phyloP scores from a whole-genome alignment of 1,140 invertebrate genomes.

The Monomorium pharaonis region DNA sequence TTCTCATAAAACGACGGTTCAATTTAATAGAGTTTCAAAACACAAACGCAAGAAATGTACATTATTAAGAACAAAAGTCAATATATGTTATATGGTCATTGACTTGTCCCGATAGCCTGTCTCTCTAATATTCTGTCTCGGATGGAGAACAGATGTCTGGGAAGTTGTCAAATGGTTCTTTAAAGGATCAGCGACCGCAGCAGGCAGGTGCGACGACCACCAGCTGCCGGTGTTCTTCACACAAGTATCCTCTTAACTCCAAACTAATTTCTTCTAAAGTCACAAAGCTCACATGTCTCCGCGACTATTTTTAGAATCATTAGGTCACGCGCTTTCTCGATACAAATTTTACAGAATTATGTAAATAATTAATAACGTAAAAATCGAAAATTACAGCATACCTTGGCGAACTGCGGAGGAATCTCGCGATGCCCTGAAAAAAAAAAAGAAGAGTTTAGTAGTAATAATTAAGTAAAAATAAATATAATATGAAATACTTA shows the following conservation, averaged over 20 bases:
- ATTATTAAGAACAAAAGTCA: background rate
- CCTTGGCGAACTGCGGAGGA: background rate
- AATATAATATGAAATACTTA: too few relatives aligned
- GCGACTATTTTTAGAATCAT: background rate
- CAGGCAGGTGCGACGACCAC: slow-evolving; percentile 18
- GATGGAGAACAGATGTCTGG: slow-evolving; percentile 28
- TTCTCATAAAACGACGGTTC: background rate
- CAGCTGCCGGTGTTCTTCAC: background rate
- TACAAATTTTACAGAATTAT: background rate
- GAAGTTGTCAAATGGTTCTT: slow-evolving; percentile 26
- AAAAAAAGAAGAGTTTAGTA: too few relatives aligned
- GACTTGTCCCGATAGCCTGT: background rate
- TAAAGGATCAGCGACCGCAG: slow-evolving; percentile 36
- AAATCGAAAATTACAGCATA: background rate
- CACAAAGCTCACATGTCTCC: background rate
- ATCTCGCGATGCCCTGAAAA: too few relatives aligned
- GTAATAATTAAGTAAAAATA: too few relatives aligned
- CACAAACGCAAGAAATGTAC: background rate
- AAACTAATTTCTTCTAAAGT: slow-evolving; percentile 13
- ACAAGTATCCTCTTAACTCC: background rate
- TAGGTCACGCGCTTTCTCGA: background rate
- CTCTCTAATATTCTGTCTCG: background rate
- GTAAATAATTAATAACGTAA: background rate
- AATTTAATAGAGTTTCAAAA: background rate
- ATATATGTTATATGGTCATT: background rate